phyloP scores from a whole-genome alignment of 2,888 invertebrate species.

The Catocala sponsa region DNA sequence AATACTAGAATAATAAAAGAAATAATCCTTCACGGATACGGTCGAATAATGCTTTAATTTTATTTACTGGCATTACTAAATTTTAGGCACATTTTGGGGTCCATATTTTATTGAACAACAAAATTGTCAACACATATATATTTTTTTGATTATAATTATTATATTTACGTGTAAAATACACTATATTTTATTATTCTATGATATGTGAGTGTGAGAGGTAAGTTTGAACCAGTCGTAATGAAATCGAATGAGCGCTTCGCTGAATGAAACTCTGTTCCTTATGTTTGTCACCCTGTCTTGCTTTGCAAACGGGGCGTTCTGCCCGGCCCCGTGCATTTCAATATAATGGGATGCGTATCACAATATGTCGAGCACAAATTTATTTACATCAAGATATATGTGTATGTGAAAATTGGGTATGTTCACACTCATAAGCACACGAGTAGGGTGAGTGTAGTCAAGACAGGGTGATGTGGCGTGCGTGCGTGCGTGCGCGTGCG shows the following conservation, averaged over 20 bases:
- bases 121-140: slow-evolving; percentile 37
- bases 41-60: slow-evolving; percentile 65
- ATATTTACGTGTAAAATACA: slow-evolving; percentile 50
- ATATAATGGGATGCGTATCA: slow-evolving; percentile 29
- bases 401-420: neutral
- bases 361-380: slow-evolving; percentile 19
- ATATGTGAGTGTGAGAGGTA: slow-evolving; percentile 54
- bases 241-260: slow-evolving; percentile 60
- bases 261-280: slow-evolving; percentile 52
- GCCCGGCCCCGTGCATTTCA: slow-evolving; percentile 33
- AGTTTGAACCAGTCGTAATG: slow-evolving; percentile 46
- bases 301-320: slow-evolving; percentile 58
- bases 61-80: slow-evolving; percentile 52
- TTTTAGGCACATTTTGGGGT: slow-evolving; percentile 44
- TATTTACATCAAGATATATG: slow-evolving; percentile 10
- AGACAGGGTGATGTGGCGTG: slow-evolving; percentile 41
- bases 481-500: slow-evolving; percentile 26
- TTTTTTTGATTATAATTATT: slow-evolving; percentile 38
- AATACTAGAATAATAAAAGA: slow-evolving; percentile 56
- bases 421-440: slow-evolving; percentile 2
- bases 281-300: slow-evolving; percentile 76
- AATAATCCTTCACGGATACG: slow-evolving; percentile 57
- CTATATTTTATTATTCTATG: slow-evolving; percentile 39
- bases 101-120: slow-evolving; percentile 34
- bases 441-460: slow-evolving; percentile 4